phyloP scores from a whole-genome alignment of 1,140 invertebrate species.

The Drosophila mayri region DNA sequence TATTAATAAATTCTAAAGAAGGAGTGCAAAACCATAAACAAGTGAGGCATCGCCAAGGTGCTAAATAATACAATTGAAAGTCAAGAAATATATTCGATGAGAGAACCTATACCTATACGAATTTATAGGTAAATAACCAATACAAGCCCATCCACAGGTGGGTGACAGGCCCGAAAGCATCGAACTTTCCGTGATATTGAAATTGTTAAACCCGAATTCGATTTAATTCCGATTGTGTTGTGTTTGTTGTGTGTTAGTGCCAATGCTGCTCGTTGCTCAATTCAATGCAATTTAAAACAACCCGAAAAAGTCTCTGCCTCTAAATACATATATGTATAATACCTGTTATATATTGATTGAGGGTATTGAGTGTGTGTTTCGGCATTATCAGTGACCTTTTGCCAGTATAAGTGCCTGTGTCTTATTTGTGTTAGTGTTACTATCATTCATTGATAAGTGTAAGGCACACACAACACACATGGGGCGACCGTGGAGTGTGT shows the following conservation, averaged over 20 bases:
- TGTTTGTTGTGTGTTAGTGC: constrained; percentile 17
- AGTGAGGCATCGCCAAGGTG: constrained; percentile 51
- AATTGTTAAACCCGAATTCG: constrained; percentile 45
- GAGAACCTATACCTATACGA: constrained; percentile 13
- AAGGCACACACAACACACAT: constrained; percentile 17
- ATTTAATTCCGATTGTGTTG: constrained; percentile 25
- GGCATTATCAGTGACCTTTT: constrained; percentile 48
- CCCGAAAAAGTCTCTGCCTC: constrained; percentile 19
- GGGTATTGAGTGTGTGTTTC: background rate
- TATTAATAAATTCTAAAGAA: background rate
- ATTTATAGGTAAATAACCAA: constrained; percentile 11
- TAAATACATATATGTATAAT: constrained; percentile 20
- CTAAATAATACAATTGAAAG: constrained; percentile 39
- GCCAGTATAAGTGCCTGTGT: constrained; percentile 6
- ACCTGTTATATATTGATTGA: constrained; percentile 7
- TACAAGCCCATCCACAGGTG: constrained; percentile 50
- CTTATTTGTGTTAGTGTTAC: constrained; percentile 30
- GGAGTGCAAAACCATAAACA: background rate
- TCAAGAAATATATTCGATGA: constrained; percentile 16
- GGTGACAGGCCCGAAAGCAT: constrained; percentile 45
- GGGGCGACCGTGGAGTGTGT: constrained; percentile 2
- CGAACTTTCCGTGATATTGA: constrained; percentile 41
- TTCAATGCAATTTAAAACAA: constrained; percentile 34
- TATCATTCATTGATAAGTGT: constrained; percentile 79
- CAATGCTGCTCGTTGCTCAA: constrained; percentile 38